A percentile compares a stretch with the other conserved stretches of the same genome.
Evolutionary conservation across 2,113 vertebrate genomes (phyloP).

Genomic region (Pelmatolapia mariae): DNA sequence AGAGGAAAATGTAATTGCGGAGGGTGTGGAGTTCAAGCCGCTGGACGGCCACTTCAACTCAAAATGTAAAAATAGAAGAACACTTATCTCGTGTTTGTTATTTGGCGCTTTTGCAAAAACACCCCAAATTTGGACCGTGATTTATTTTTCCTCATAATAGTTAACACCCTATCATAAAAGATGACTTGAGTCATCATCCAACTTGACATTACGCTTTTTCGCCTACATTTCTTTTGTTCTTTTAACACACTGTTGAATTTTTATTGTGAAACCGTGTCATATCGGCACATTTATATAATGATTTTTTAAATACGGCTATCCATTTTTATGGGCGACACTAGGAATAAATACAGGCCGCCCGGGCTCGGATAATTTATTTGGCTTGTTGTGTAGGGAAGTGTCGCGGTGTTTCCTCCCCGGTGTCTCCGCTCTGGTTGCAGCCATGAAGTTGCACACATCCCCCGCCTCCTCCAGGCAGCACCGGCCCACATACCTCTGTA

Average conservation of each 20-base stretch:
- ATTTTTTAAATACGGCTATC: background rate
- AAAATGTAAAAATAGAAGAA: background rate
- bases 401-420: background rate
- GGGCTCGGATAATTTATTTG: background rate
- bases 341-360: background rate
- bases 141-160: conserved; percentile 34
- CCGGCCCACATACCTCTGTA: conserved; percentile 24
- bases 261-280: background rate
- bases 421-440: background rate
- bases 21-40: background rate
- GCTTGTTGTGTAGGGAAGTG: background rate
- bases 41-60: background rate
- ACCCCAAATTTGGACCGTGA: conserved; percentile 5
- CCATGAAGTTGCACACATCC: background rate
- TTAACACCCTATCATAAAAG: conserved; percentile 10
- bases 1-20: background rate
- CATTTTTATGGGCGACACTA: background rate
- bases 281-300: background rate
- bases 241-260: background rate
- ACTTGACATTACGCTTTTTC: background rate
- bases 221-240: background rate
- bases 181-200: background rate
- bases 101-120: background rate
- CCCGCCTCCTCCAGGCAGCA: background rate
- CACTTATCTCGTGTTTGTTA: conserved; percentile 2